Evolutionary conservation across 2,113 vertebrate species (phyloP).

Genomic region (Artemisiospiza belli): DNA sequence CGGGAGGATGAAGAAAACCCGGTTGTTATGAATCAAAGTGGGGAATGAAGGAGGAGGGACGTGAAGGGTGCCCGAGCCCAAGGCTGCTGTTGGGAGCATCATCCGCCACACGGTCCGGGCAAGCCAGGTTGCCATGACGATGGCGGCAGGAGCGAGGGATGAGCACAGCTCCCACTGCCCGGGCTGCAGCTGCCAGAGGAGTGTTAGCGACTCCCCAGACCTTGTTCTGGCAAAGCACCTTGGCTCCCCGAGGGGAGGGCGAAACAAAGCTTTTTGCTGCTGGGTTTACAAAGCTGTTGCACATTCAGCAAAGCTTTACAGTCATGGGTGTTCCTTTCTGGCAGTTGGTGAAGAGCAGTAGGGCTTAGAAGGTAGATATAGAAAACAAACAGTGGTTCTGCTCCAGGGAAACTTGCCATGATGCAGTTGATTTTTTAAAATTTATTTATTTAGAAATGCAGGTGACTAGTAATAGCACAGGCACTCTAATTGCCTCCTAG

Average conservation of each 20-base stretch:
- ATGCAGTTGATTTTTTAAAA: neutral
- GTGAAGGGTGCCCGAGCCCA: neutral
- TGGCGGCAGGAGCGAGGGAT: constrained; percentile 37
- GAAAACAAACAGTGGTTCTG: neutral
- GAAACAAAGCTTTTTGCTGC: neutral
- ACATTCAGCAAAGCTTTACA: constrained; percentile 63
- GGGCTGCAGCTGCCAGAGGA: neutral
- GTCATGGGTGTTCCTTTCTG: neutral
- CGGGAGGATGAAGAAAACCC: neutral
- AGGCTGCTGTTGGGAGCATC: constrained; percentile 24
- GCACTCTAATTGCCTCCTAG: neutral
- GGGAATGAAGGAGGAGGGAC: constrained; percentile 4
- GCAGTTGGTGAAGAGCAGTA: neutral
- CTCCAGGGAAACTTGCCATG: neutral
- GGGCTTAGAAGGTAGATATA: neutral
- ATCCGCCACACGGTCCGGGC: constrained; percentile 60
- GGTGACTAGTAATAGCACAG: neutral
- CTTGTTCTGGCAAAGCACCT: neutral
- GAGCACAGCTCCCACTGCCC: constrained; percentile 42
- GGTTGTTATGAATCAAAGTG: constrained; percentile 36
- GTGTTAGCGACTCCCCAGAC: neutral
- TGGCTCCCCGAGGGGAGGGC: neutral
- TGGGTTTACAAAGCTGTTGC: neutral
- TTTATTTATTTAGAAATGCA: neutral
- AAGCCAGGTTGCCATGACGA: constrained; percentile 78